Percentiles rank a stretch among this genome's conserved stretches.
phyloP scores from a whole-genome alignment of 1,140 invertebrate species.

The Drosophila miranda region DNA sequence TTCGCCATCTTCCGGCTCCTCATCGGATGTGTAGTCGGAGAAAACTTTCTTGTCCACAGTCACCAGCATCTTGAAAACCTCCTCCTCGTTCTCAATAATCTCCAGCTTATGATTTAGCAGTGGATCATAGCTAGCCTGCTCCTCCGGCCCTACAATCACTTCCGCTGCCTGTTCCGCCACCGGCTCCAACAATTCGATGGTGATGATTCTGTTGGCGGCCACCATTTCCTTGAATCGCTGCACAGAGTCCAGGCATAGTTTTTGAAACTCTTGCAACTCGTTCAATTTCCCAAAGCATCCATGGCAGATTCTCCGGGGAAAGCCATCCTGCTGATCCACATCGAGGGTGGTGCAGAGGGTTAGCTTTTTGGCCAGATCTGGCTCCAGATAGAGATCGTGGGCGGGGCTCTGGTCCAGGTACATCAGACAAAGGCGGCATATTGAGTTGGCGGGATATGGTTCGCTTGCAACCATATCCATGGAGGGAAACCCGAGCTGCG shows the following conservation, averaged over 20 bases:
- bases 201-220: conserved; percentile 18
- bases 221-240: conserved; percentile 64
- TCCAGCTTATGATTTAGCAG: conserved; percentile 68
- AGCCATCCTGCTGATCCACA: conserved; percentile 62
- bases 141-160: conserved; percentile 34
- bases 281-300: conserved; percentile 54
- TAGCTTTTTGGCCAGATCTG: conserved; percentile 62
- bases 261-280: conserved; percentile 65
- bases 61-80: conserved; percentile 74
- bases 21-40: background rate
- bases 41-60: conserved; percentile 43
- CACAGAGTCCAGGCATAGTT: conserved; percentile 50
- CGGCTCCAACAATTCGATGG: conserved; percentile 36
- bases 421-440: conserved; percentile 70
- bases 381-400: conserved; percentile 62
- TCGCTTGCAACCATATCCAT: conserved; percentile 25
- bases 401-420: conserved; percentile 35
- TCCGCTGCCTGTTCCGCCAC: conserved; percentile 23
- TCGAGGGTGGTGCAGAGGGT: conserved; percentile 52
- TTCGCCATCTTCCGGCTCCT: conserved; percentile 8
- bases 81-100: conserved; percentile 71
- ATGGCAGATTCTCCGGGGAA: conserved; percentile 57
- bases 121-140: conserved; percentile 59
- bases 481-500: conserved; percentile 6
- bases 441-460: conserved; percentile 35